phyloP scores from a whole-genome alignment of 2,113 vertebrate species.

The Chamaea fasciata region DNA sequence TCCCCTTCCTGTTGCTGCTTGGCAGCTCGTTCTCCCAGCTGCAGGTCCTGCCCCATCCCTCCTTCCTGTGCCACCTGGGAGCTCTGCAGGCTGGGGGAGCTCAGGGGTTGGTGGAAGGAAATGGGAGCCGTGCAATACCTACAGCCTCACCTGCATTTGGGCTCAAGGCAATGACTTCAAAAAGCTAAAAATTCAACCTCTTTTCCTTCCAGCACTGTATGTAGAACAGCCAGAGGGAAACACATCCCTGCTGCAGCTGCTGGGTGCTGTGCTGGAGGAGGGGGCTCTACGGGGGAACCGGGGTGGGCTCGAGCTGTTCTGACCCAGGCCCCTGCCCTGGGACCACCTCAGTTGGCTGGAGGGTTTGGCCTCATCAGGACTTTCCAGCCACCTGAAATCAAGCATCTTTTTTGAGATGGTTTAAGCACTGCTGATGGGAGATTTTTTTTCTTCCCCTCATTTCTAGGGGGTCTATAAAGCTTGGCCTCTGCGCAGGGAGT shows the following conservation, averaged over 20 bases:
- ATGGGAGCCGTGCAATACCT: not conserved
- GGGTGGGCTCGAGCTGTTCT: not conserved
- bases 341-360: not conserved
- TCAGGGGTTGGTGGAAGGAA: not conserved
- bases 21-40: not conserved
- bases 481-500: not conserved
- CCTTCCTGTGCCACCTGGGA: not conserved
- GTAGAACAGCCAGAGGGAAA: not conserved
- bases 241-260: not conserved
- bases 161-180: not conserved
- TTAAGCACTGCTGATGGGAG: not conserved
- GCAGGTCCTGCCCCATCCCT: not conserved
- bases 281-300: fast-evolving
- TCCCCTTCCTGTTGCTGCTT: not conserved
- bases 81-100: not conserved
- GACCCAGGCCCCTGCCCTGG: not conserved
- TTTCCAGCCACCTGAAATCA: not conserved
- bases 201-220: not conserved
- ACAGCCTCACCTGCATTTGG: not conserved
- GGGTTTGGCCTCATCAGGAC: not conserved
- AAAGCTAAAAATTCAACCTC: not conserved
- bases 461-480: not conserved
- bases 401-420: not conserved
- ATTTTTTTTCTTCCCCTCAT: not conserved
- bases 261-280: not conserved